phyloP scores from a whole-genome alignment of 1,140 invertebrate genomes.

The Prorops nasuta region DNA sequence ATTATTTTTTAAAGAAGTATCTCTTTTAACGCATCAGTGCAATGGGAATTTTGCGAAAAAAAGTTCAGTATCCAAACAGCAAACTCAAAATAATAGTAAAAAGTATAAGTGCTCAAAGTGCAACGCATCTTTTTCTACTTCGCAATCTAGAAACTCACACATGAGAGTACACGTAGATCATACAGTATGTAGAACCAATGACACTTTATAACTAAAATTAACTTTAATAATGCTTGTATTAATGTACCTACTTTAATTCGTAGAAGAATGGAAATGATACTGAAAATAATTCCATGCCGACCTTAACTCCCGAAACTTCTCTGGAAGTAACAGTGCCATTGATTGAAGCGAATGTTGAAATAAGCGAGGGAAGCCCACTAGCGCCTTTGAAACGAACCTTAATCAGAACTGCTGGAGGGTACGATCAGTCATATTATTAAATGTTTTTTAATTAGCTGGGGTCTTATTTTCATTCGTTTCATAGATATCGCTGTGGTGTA shows the following conservation, averaged over 20 bases:
- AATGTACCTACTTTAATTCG: constrained; percentile 13
- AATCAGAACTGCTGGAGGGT: constrained; percentile 38
- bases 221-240: background rate
- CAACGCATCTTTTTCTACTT: constrained; percentile 30
- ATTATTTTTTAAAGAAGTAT: constrained; percentile 46
- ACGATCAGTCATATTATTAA: constrained; percentile 4
- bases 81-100: constrained; percentile 20
- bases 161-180: constrained; percentile 32
- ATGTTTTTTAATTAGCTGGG: background rate
- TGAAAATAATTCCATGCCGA: constrained; percentile 27
- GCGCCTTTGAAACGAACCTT: constrained; percentile 42
- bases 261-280: constrained; percentile 15
- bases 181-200: constrained; percentile 4
- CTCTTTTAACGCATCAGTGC: constrained; percentile 39
- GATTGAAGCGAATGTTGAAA: constrained; percentile 35
- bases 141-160: constrained; percentile 36
- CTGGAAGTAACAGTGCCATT: constrained; percentile 21
- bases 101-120: constrained; percentile 38
- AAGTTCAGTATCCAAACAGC: constrained; percentile 17
- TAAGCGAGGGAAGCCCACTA: constrained; percentile 26
- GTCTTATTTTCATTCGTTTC: constrained; percentile 10
- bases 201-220: background rate
- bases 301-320: constrained; percentile 30
- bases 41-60: constrained; percentile 22
- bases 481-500: constrained; percentile 42